Evolutionary conservation across 2,888 invertebrate species (phyloP).

Genomic region (Sarcophaga variegata): DNA sequence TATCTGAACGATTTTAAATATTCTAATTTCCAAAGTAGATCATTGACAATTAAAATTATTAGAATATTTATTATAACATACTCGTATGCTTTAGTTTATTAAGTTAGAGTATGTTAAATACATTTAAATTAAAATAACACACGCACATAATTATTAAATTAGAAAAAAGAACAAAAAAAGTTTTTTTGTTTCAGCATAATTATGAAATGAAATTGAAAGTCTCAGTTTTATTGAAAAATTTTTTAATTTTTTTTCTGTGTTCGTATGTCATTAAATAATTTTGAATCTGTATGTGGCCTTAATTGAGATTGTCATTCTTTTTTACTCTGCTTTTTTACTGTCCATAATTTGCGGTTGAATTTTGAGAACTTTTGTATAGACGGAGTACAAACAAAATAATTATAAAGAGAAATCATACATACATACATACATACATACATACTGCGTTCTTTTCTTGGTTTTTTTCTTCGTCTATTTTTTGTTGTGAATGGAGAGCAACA

Average conservation of each 20-base stretch:
- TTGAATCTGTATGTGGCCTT: constrained; percentile 43
- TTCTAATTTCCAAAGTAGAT: constrained; percentile 52
- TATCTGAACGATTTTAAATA: constrained; percentile 32
- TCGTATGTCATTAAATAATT: neutral
- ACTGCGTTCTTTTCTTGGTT: too few relatives aligned
- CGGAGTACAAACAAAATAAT: neutral
- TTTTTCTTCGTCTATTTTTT: neutral
- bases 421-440: neutral
- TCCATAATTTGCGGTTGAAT: constrained; percentile 44
- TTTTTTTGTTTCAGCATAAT: constrained; percentile 39
- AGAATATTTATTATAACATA: neutral
- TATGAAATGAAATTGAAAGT: constrained; percentile 64
- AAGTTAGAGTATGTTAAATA: constrained; percentile 35
- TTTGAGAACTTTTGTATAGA: constrained; percentile 23
- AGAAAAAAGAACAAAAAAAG: constrained; percentile 13
- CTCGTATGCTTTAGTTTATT: constrained; percentile 16
- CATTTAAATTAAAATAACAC: constrained; percentile 34
- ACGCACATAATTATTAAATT: constrained; percentile 28
- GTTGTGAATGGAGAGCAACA: neutral
- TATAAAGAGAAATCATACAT: constrained; percentile 18
- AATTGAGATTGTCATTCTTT: constrained; percentile 61
- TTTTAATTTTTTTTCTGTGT: neutral
- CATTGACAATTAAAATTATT: constrained; percentile 61
- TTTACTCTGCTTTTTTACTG: neutral
- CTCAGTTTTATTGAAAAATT: constrained; percentile 25